Conservation (phyloP, 2,113 vertebrate species). For the Mesitornis unicolor region DNA sequence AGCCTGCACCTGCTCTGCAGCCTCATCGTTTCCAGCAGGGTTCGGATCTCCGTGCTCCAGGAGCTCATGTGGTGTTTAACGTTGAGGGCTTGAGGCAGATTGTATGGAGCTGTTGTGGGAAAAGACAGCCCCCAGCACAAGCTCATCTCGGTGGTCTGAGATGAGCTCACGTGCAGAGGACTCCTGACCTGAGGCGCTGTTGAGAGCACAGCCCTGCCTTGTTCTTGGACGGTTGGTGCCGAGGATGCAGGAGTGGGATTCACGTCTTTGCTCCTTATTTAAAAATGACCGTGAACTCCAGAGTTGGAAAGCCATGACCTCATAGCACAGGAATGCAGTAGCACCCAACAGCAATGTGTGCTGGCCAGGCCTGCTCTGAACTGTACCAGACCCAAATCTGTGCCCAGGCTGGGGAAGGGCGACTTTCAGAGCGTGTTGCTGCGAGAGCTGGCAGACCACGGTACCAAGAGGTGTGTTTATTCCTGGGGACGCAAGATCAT, state of each 20-base stretch:
- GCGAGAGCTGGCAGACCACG: neutral
- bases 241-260: neutral
- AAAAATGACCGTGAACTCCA: neutral
- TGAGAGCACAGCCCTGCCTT: neutral
- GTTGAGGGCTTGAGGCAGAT: no score
- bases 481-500: neutral
- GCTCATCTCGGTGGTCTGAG: neutral
- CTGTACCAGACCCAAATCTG: no score
- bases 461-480: neutral
- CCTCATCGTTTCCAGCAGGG: neutral
- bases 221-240: neutral
- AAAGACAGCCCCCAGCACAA: neutral
- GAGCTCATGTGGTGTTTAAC: no score
- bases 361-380: neutral
- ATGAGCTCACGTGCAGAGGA: neutral
- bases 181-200: neutral
- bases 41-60: no score
- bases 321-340: neutral
- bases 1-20: neutral
- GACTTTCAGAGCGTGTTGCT: accelerated
- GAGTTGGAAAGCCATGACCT: neutral
- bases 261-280: neutral
- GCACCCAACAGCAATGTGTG: neutral
- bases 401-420: neutral
- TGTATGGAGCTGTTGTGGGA: neutral